A percentile compares a stretch with the other conserved stretches of the same genome.
Evolutionary conservation across 2,888 invertebrate genomes (phyloP).

Genomic region (Celastrina argiolus): DNA sequence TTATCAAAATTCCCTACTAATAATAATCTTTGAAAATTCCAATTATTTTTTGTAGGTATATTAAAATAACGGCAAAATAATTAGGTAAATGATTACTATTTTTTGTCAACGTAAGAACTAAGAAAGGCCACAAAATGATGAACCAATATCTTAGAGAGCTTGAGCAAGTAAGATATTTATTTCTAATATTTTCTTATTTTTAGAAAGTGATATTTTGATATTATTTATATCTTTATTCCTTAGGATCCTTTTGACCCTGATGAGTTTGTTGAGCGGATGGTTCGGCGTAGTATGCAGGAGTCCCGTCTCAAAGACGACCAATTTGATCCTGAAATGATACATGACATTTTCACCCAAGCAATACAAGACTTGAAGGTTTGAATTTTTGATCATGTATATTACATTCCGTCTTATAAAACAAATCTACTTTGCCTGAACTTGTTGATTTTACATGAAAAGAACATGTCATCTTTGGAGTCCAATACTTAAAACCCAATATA

Average conservation of each 20-base stretch:
- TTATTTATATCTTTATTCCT: conserved; percentile 35
- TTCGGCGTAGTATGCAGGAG: conserved; percentile 93
- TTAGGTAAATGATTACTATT: not conserved
- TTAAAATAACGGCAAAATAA: not conserved
- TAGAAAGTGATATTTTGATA: conserved; percentile 20
- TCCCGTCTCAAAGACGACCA: conserved; percentile 79
- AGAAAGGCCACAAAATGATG: conserved; percentile 81
- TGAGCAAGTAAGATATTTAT: conserved; percentile 81
- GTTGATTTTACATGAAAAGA: no score
- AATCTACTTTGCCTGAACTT: no score
- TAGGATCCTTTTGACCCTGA: conserved; percentile 98
- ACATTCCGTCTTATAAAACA: not conserved
- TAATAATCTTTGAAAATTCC: no score
- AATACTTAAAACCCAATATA: not conserved
- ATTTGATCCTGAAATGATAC: conserved; percentile 92
- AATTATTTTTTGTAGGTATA: not conserved
- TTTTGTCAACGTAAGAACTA: not conserved
- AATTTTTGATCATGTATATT: not conserved
- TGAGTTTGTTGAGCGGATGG: conserved; percentile 97
- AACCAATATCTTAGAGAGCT: conserved; percentile 92
- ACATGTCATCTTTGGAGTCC: no score
- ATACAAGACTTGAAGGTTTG: conserved; percentile 85
- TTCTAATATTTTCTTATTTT: not conserved
- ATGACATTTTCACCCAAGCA: conserved; percentile 94
- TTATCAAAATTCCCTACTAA: no score